A percentile compares a stretch with the other conserved stretches of the same genome.
Conservation (phyloP, 2,113 vertebrate genomes). For the Scomber colias region DNA sequence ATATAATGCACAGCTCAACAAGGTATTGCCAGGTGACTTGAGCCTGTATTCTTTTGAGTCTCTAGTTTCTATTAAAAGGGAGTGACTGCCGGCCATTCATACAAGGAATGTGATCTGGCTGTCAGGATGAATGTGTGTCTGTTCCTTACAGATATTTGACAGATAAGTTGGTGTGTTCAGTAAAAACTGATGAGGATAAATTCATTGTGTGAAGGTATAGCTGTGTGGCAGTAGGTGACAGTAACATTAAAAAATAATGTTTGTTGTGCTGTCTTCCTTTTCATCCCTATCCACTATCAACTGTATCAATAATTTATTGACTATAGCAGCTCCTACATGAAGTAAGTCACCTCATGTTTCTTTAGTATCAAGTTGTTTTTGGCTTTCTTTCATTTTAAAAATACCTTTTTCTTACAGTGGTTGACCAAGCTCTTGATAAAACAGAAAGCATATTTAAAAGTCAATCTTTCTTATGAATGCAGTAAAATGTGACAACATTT, state of each 20-base stretch:
- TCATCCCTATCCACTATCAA: constrained; percentile 47
- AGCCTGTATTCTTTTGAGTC: constrained; percentile 19
- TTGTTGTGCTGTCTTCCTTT: constrained; percentile 21
- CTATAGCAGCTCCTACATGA: constrained; percentile 1
- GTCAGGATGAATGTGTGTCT: constrained; percentile 5
- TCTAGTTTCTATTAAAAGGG: constrained; percentile 66
- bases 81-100: constrained; percentile 65
- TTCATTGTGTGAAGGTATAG: background rate
- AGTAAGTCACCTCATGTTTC: background rate
- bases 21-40: constrained; percentile 22
- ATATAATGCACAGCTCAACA: background rate
- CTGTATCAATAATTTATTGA: constrained; percentile 60
- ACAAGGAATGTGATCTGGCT: constrained; percentile 56
- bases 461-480: background rate
- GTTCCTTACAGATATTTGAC: constrained; percentile 16
- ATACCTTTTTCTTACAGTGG: too few relatives aligned
- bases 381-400: background rate
- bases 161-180: constrained; percentile 4
- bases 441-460: background rate
- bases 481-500: background rate
- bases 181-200: background rate
- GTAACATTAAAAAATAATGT: constrained; percentile 51
- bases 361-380: constrained; percentile 1
- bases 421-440: background rate
- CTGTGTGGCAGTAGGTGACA: constrained; percentile 1